Conservation (phyloP, 2,888 invertebrate species). For the Ametastegia equiseti region DNA sequence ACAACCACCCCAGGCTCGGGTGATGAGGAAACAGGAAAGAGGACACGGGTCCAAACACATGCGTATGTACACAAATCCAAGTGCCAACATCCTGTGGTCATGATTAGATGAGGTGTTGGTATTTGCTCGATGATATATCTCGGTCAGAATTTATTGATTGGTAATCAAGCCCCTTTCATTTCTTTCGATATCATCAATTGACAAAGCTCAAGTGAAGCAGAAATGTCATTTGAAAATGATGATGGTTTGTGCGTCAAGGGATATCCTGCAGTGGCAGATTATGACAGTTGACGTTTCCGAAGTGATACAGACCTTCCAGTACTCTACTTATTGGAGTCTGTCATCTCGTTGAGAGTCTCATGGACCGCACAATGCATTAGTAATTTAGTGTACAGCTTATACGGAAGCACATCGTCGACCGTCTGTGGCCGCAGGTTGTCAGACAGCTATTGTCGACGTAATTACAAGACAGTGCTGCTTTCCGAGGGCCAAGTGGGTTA, state of each 20-base stretch:
- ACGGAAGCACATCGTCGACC: conserved; percentile 29
- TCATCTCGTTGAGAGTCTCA: neutral
- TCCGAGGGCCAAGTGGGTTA: conserved; percentile 55
- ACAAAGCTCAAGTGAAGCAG: neutral
- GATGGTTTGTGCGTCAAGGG: neutral
- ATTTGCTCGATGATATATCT: neutral
- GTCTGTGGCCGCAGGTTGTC: conserved; percentile 53
- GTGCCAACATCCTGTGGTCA: neutral
- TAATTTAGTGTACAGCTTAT: conserved; percentile 37
- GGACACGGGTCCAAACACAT: neutral
- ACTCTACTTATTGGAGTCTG: neutral
- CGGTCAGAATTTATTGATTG: neutral
- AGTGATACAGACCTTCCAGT: neutral
- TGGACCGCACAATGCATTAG: conserved; percentile 33
- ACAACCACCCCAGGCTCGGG: neutral
- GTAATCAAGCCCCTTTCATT: neutral
- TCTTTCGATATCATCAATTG: neutral
- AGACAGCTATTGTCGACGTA: conserved; percentile 47
- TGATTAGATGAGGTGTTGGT: conserved; percentile 3
- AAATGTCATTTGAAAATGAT: no score
- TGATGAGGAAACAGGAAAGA: neutral
- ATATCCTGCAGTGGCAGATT: neutral
- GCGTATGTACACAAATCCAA: neutral
- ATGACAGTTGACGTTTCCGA: neutral
- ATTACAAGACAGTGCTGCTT: conserved; percentile 48